phyloP scores from a whole-genome alignment of 2,888 invertebrate genomes.

The Fragum whitleyi region DNA sequence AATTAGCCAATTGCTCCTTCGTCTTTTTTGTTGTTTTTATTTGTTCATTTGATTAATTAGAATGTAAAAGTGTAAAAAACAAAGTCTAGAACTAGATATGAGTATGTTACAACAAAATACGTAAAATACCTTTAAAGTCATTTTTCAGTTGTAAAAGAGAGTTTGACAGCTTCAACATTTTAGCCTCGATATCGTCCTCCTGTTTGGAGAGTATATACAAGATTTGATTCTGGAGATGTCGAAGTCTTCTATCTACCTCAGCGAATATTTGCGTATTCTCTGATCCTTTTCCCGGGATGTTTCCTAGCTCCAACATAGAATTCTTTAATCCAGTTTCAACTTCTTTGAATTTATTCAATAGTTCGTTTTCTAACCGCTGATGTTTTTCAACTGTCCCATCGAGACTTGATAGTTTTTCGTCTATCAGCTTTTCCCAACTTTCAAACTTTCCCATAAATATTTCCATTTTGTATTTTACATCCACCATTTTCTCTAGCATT shows the following conservation, averaged over 20 bases:
- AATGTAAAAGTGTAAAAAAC: too few relatives aligned
- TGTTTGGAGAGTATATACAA: background rate
- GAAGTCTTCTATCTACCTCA: background rate
- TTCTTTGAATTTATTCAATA: background rate
- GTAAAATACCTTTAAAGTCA: too few relatives aligned
- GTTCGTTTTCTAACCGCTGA: background rate
- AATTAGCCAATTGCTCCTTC: too few relatives aligned
- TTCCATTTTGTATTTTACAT: slow-evolving; percentile 10
- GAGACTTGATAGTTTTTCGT: background rate
- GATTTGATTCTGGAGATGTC: background rate
- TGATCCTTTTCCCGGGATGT: background rate
- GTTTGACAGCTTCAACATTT: background rate
- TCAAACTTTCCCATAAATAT: background rate
- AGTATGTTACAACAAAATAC: too few relatives aligned
- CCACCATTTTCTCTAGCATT: slow-evolving; percentile 16
- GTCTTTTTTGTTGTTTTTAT: too few relatives aligned
- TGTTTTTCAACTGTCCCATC: background rate
- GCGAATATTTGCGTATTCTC: background rate
- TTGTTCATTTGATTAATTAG: too few relatives aligned
- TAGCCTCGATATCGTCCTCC: background rate
- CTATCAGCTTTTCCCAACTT: slow-evolving; percentile 1
- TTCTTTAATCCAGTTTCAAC: too few relatives aligned
- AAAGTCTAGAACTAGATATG: too few relatives aligned
- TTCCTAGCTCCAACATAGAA: background rate
- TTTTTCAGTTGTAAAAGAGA: background rate